These are phyloP conservation scores for Choloepus hoffmanni DNA, from an alignment of 2,113 vertebrate species.

Conservation along the genomic window DNA sequence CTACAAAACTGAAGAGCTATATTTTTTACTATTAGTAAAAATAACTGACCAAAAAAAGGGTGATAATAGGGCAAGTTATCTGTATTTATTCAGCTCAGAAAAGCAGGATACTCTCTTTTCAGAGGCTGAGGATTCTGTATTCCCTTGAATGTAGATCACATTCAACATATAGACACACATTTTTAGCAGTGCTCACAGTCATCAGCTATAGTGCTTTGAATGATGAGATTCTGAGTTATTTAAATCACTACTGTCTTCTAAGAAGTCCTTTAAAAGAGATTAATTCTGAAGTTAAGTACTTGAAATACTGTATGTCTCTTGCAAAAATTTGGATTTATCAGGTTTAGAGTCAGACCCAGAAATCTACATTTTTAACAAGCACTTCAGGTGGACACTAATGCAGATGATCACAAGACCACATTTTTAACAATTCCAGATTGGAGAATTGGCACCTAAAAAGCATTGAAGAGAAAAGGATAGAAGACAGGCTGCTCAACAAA, in stretches of 20 bases:
- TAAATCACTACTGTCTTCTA: not conserved
- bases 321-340: not conserved
- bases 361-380: not conserved
- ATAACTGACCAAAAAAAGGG: not conserved
- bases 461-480: not conserved
- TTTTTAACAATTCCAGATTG: not conserved
- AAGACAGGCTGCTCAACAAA: not conserved
- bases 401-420: not conserved
- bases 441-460: not conserved
- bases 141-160: not conserved
- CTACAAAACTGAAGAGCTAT: not conserved
- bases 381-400: not conserved
- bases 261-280: not conserved
- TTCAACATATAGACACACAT: not conserved
- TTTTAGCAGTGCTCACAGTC: not conserved
- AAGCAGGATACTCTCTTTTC: not conserved
- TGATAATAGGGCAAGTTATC: not conserved
- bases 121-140: not conserved
- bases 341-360: not conserved
- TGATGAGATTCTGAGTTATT: not conserved
- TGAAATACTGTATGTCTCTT: not conserved
- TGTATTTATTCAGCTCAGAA: not conserved
- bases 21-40: conserved; percentile 30
- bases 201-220: not conserved
- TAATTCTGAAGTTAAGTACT: not conserved